Evolutionary conservation across 2,797 vertebrate genomes (phyloP), one percentile per base, ranked within the genome.

Genomic region (Coccyzus lansbergi): DNA sequence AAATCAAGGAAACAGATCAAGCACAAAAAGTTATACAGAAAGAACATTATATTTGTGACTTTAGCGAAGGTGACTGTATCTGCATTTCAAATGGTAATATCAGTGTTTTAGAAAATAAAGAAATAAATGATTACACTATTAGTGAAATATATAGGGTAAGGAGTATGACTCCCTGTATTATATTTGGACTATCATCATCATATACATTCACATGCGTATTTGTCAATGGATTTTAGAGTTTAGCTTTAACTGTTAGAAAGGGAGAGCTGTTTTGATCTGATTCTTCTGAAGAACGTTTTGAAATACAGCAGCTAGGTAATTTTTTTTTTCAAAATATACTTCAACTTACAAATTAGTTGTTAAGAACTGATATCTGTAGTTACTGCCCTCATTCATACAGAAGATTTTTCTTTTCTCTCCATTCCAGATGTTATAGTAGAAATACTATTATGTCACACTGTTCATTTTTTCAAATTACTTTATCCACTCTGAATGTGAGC

Each of bases 381-480:
- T 76, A 52, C 22, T 40, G 1, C 4, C 4, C 8, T 87, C 7
- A 21, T 19, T 80, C 19, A 40, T 21, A 16, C 6, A 12, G 19
- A 83, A 84, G 10, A 13, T 5, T 4, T 14, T 13, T 42, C 36
- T 48, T 83, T 21, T 21, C 83, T 15, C 10, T 38, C 22, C 0
- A 0, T 6, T 71, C 16, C 11, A 46, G 22, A 28, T 38, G 19
- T 3, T 56, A 0, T 44, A 20, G 36, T 69, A 55, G 44, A 77
- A 62, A 9, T 91, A 8, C 6, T 46, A 5, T 38, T n/a, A 3
- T 0, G 1, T 19, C 26, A 33, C 17, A 18, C 3, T 34, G 2
- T 22, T 76, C 1, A 1, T 72, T 72, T 76, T 76, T n/a, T 62
- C 15, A 63, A 34, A 56, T 67, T 1, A 25, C 6, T 84, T 36